Percentiles rank a stretch among this genome's conserved stretches.
These are phyloP conservation scores for Epistrophella euchroma DNA, from an alignment of 2,888 invertebrate species.

Conservation along the genomic window DNA sequence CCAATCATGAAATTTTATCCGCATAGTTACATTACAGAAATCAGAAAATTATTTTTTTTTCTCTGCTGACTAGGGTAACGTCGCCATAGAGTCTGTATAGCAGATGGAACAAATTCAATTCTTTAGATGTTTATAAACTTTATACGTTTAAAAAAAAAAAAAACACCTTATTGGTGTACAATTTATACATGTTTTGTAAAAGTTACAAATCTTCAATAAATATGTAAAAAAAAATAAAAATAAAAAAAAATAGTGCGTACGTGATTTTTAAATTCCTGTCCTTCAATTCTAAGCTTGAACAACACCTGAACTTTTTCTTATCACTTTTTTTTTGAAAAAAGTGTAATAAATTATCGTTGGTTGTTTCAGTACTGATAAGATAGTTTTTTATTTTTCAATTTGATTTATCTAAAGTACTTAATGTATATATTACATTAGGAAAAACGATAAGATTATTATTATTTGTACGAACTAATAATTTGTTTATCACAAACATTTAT, in stretches of 20 bases:
- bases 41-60: no score
- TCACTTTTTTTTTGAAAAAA: slow-evolving; percentile 5
- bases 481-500: not conserved
- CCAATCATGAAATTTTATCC: no score
- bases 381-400: not conserved
- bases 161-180: no score
- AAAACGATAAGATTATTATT: not conserved
- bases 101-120: no score
- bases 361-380: slow-evolving; percentile 11
- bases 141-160: no score
- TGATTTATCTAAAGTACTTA: not conserved
- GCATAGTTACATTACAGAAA: no score
- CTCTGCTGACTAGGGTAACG: no score
- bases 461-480: not conserved
- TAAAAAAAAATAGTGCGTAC: not conserved
- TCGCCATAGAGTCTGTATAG: no score
- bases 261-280: not conserved
- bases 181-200: not conserved
- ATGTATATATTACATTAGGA: not conserved
- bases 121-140: no score
- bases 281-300: not conserved
- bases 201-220: not conserved
- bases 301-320: slow-evolving; percentile 19
- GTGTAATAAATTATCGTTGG: not conserved
- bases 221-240: not conserved